Evolutionary conservation across 2,113 vertebrate genomes (phyloP).

Genomic region (Triplophysa siluroides): DNA sequence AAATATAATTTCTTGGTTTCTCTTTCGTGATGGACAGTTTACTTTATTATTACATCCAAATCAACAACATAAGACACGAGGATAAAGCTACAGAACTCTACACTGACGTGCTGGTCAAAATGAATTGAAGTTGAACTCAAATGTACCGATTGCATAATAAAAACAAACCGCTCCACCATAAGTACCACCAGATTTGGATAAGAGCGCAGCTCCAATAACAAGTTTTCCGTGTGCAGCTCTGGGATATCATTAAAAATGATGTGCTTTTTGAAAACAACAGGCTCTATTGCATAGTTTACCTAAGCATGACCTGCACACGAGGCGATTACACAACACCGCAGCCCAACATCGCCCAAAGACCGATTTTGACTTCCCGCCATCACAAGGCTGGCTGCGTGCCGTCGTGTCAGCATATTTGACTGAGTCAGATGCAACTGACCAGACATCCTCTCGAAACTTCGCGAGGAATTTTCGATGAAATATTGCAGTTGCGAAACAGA

Average conservation of each 20-base stretch:
- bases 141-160: constrained; percentile 24
- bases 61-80: neutral
- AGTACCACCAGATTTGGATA: constrained; percentile 18
- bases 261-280: constrained; percentile 32
- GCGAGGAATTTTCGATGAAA: neutral
- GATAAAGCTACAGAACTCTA: neutral
- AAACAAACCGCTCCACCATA: constrained; percentile 11
- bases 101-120: neutral
- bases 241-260: constrained; percentile 31
- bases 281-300: constrained; percentile 25
- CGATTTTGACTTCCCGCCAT: constrained; percentile 12
- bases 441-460: constrained; percentile 17
- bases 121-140: constrained; percentile 2
- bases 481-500: neutral
- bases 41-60: neutral
- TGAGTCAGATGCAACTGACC: constrained; percentile 27
- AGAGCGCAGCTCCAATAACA: constrained; percentile 26
- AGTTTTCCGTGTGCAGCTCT: constrained; percentile 2
- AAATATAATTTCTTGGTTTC: neutral
- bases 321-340: constrained; percentile 37
- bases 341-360: constrained; percentile 7
- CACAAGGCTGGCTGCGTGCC: neutral
- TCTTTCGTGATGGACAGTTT: too few relatives aligned
- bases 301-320: constrained; percentile 15
- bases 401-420: constrained; percentile 9